phyloP scores from a whole-genome alignment of 2,797 vertebrate genomes.

The Capromys pilorides region DNA sequence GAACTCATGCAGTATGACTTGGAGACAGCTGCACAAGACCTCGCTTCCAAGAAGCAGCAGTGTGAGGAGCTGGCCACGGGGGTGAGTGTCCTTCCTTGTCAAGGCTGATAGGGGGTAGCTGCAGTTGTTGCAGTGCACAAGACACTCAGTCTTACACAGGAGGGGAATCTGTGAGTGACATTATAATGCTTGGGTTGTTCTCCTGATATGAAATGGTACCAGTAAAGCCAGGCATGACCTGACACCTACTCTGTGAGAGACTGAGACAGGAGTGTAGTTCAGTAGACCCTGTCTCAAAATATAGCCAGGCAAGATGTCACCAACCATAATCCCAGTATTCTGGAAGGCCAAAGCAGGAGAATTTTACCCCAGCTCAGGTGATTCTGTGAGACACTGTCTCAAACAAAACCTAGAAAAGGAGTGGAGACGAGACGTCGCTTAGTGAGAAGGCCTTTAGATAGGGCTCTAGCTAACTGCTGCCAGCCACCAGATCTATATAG shows the following conservation, averaged over 20 bases:
- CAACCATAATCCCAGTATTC: not conserved
- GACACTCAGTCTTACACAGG: not conserved
- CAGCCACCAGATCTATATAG: not conserved
- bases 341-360: not conserved
- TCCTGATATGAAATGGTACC: conserved; percentile 14
- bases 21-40: conserved; percentile 93
- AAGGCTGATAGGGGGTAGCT: not conserved
- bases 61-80: conserved; percentile 96
- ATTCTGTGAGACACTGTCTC: not conserved
- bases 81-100: conserved; percentile 84
- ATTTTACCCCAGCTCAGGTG: not conserved
- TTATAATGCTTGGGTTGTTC: not conserved
- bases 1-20: conserved; percentile 96
- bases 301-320: not conserved
- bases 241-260: not conserved
- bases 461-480: not conserved
- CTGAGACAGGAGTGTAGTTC: too few species aligned
- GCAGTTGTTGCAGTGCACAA: not conserved
- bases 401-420: not conserved
- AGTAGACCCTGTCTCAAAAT: not conserved
- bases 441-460: not conserved
- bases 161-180: not conserved
- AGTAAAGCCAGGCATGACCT: not conserved
- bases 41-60: conserved; percentile 95
- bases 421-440: not conserved